Base-by-base conservation (phyloP, 1,140 invertebrate genomes). In the Bombus fervidus region DNA sequence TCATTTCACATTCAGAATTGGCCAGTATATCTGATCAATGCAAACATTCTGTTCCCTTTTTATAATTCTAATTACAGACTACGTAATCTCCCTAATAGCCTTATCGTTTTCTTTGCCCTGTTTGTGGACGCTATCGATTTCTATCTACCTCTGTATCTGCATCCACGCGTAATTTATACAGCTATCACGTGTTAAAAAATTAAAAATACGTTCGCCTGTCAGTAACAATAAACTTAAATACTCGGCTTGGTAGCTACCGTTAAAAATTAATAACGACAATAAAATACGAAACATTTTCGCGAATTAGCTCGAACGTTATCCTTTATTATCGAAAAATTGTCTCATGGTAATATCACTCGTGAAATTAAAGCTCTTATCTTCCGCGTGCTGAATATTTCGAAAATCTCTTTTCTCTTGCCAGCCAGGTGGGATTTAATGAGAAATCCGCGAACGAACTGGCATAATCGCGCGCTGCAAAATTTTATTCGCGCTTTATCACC, bases 401-500 rank as follows among this genome's bases (percentile, higher is more conserved):
- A 22, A 73, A 43, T 31, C 39, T 43, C 10, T 28, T 22, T 31
- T 12, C 25, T 68, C 15, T 34, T 68, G 2, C 9, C 41, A 2
- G 28, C 28, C 15, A 15, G 25, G 0, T 6, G 9, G 4, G 4
- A 13, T 74, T 74, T 64, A 64, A 77, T 25, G 59, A 77, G 39
- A 81, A 41, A 59, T 47, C 22, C 22, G 25, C 8, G 28, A 43
- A 12, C 15, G 25, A 34, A 62, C 71, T 31, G 9, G 25, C 22
- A 53, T 74, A 66, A 34, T 75, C 9, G 28, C 22, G 3, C 10
- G 28, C n/a, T 0, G 22, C 6, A 80, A 47, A 80, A 37, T 72
- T 62, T 80, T 77, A 69, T 13, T n/a, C 69, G 13, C 62, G 15
- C 18, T 83, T 84, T 72, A 84, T 47, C 53, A 3, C 68, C 8